phyloP scores from a whole-genome alignment of 2,888 invertebrate species.

The Lepidonotus clava region DNA sequence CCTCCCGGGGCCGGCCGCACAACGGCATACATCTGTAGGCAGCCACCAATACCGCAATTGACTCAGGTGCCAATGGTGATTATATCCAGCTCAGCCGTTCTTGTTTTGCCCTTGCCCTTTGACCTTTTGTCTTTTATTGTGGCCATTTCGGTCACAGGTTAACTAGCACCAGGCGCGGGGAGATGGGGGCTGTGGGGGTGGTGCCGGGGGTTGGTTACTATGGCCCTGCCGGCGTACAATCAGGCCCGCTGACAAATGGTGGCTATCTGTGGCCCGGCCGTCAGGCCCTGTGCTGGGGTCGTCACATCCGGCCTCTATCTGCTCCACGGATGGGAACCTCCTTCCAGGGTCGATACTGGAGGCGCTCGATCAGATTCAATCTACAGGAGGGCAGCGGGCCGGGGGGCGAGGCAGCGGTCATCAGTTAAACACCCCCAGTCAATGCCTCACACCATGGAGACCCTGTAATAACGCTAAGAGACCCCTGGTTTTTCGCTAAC shows the following conservation, averaged over 20 bases:
- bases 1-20: not conserved
- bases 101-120: too few species aligned
- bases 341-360: not conserved
- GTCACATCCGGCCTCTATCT: not conserved
- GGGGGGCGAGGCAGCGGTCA: constrained; percentile 26
- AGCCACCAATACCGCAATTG: too few species aligned
- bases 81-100: too few species aligned
- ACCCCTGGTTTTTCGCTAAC: not conserved
- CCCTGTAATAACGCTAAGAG: constrained; percentile 22
- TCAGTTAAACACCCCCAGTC: constrained; percentile 17
- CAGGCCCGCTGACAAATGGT: too few species aligned
- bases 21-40: not conserved
- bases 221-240: not conserved
- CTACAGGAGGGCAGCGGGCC: not conserved
- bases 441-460: not conserved
- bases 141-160: too few species aligned
- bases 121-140: too few species aligned
- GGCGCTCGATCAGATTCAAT: constrained; percentile 11
- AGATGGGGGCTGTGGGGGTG: too few species aligned
- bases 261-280: too few species aligned
- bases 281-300: not conserved
- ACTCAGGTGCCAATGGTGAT: too few species aligned
- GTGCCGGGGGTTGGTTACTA: too few species aligned
- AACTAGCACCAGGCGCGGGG: too few species aligned
- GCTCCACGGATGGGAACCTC: not conserved